Percentiles rank a stretch among this genome's conserved stretches.
These are phyloP conservation scores for Pangasius mekongensis DNA, from an alignment of 2,797 vertebrate species.

Conservation along the genomic window DNA sequence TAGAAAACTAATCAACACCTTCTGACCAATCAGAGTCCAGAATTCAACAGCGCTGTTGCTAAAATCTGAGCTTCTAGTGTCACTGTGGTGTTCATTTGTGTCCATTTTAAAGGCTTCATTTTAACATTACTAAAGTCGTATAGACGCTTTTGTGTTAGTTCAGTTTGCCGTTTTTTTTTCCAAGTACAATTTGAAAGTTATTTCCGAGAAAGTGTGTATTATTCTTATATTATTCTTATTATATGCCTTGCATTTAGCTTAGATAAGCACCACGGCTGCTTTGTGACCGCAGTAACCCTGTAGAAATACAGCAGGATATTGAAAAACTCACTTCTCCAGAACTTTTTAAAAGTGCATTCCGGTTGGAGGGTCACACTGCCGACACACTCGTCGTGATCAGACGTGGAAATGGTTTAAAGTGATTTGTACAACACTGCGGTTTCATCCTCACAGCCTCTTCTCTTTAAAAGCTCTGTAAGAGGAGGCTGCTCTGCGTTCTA, in stretches of 20 bases:
- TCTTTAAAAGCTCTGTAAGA: constrained; percentile 33
- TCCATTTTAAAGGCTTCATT: not conserved
- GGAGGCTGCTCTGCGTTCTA: constrained; percentile 21
- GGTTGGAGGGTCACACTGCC: not conserved
- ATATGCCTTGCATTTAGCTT: not conserved
- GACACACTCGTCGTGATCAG: not conserved
- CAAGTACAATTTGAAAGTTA: not conserved
- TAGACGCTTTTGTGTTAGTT: not conserved
- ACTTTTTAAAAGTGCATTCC: not conserved
- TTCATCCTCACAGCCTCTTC: not conserved
- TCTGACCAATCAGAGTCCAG: not conserved
- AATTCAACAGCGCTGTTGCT: not conserved
- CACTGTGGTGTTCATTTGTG: not conserved
- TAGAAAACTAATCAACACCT: not conserved
- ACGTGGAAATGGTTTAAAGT: not conserved
- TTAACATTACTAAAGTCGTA: not conserved
- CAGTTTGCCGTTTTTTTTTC: not conserved
- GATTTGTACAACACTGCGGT: not conserved
- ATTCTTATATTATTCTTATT: no score
- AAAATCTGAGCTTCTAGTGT: not conserved
- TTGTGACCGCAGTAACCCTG: not conserved
- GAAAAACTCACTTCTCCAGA: not conserved
- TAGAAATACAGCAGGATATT: not conserved
- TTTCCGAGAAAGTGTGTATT: not conserved
- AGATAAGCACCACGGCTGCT: not conserved